phyloP scores from a whole-genome alignment of 1,140 invertebrate genomes.

The Heliconius hewitsoni region DNA sequence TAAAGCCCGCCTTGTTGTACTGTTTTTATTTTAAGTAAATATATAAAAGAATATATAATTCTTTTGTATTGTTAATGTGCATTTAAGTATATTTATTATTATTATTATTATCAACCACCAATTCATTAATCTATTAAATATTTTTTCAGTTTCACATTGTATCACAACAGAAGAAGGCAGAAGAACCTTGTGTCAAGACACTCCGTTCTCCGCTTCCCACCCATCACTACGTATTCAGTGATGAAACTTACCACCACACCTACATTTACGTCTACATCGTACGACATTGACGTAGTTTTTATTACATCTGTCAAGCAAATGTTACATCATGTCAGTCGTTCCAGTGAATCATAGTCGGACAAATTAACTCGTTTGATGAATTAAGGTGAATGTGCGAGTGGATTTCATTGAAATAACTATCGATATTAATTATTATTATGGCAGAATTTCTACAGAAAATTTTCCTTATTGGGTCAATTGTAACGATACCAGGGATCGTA shows the following conservation, averaged over 20 bases:
- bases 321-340: neutral
- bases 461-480: neutral
- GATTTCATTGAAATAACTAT: slow-evolving; percentile 8
- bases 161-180: neutral
- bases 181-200: neutral
- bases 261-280: neutral
- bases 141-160: neutral
- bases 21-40: no score
- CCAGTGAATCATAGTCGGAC: neutral
- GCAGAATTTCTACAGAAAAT: neutral
- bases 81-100: no score
- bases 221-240: neutral
- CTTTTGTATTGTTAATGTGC: no score
- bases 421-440: slow-evolving; percentile 1
- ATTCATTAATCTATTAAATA: neutral
- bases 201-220: neutral
- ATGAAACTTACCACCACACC: neutral
- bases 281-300: neutral
- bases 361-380: neutral
- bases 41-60: no score
- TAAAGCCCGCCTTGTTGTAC: no score
- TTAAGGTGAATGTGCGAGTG: slow-evolving; percentile 8
- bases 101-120: no score
- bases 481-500: neutral
- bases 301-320: slow-evolving; percentile 2